These are phyloP conservation scores for Andrena marginata DNA, from an alignment of 2,888 invertebrate genomes.

Conservation along the genomic window DNA sequence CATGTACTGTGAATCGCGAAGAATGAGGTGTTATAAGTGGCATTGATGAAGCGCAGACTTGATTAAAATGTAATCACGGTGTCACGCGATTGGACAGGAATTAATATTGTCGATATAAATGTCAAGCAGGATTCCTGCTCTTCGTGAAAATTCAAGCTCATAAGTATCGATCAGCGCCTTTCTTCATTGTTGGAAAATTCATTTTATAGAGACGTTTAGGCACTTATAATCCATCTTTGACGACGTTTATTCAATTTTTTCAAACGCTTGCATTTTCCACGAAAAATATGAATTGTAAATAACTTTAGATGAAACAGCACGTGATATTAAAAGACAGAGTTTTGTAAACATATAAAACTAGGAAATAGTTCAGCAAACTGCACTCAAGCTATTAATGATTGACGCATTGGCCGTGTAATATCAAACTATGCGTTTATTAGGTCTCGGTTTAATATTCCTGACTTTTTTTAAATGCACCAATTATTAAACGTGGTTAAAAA, in stretches of 20 bases:
- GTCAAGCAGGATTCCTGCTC: background rate
- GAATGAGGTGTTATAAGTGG: constrained; percentile 34
- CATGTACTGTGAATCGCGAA: constrained; percentile 34
- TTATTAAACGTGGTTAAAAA: no score
- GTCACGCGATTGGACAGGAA: constrained; percentile 12
- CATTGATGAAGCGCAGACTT: constrained; percentile 42
- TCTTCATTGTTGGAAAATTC: background rate
- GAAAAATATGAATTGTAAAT: background rate
- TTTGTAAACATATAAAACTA: no score
- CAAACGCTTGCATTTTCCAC: no score
- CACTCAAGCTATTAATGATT: no score
- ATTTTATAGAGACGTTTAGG: background rate
- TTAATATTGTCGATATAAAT: constrained; percentile 7
- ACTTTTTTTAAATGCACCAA: no score
- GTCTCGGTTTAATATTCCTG: no score
- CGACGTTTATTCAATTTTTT: background rate
- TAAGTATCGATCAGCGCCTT: background rate
- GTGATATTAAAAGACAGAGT: background rate
- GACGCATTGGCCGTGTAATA: no score
- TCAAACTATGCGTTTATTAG: no score
- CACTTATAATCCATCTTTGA: background rate
- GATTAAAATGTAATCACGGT: constrained; percentile 43
- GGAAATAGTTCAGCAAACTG: no score
- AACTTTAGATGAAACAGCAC: background rate
- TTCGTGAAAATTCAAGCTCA: background rate